Evolutionary conservation across 2,888 invertebrate genomes (phyloP).

Genomic region (Drosophila rellima): DNA sequence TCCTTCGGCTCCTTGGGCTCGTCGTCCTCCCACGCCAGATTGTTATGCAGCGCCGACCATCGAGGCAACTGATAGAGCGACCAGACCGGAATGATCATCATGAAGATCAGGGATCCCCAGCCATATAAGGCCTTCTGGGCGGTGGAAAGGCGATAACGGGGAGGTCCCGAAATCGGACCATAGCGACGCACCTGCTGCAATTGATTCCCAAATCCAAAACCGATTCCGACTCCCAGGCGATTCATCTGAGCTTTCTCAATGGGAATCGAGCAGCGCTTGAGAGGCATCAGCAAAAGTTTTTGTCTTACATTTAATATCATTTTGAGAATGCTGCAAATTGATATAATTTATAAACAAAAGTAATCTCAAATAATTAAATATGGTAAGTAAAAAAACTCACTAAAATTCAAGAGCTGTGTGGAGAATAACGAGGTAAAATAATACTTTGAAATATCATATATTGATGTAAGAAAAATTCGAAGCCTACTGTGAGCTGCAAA

Average conservation of each 20-base stretch:
- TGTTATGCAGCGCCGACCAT: constrained; percentile 65
- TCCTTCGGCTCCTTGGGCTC: background rate
- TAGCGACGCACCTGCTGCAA: constrained; percentile 51
- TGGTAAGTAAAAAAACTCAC: constrained; percentile 33
- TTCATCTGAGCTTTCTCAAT: background rate
- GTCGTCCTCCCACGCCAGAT: constrained; percentile 33
- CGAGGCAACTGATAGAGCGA: constrained; percentile 55
- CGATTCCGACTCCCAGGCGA: constrained; percentile 12
- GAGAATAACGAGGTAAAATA: constrained; percentile 7
- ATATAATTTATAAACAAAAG: background rate
- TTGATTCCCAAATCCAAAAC: constrained; percentile 9
- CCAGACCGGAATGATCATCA: constrained; percentile 75
- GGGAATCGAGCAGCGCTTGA: background rate
- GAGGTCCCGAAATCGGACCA: constrained; percentile 67
- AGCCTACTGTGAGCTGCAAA: constrained; percentile 40
- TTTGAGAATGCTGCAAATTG: constrained; percentile 7
- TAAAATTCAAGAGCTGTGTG: constrained; percentile 8
- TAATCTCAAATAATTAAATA: too few species aligned
- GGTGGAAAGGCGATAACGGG: constrained; percentile 63
- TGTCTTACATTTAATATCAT: constrained; percentile 50
- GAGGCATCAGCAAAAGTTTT: constrained; percentile 28
- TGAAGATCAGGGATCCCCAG: constrained; percentile 45
- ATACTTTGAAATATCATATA: background rate
- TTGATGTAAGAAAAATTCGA: constrained; percentile 2
- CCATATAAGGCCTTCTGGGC: constrained; percentile 54